phyloP scores from a whole-genome alignment of 2,888 invertebrate species.

The Blastobasis lacticolella region DNA sequence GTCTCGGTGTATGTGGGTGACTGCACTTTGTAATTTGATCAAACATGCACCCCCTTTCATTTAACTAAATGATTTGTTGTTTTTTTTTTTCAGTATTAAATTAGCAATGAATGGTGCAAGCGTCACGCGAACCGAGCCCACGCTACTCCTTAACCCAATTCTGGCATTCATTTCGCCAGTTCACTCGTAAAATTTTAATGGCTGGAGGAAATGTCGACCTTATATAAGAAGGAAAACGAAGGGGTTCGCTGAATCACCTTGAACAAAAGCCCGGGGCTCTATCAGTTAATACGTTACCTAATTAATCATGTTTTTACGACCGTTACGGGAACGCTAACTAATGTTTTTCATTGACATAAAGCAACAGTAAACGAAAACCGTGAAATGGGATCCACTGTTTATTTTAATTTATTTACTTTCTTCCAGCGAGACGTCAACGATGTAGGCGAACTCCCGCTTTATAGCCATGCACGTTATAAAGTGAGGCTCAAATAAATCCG shows the following conservation, averaged over 20 bases:
- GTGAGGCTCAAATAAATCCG: constrained; percentile 54
- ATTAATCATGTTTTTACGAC: constrained; percentile 26
- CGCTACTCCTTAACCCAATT: constrained; percentile 65
- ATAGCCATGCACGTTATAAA: constrained; percentile 56
- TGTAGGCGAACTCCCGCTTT: constrained; percentile 39
- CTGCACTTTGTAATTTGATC: background rate
- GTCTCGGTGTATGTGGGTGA: background rate
- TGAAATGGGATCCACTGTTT: constrained; percentile 12
- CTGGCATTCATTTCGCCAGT: constrained; percentile 65
- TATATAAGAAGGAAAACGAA: constrained; percentile 42
- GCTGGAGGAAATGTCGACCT: constrained; percentile 50
- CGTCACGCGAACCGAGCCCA: constrained; percentile 50
- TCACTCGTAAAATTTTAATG: constrained; percentile 71
- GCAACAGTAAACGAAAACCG: constrained; percentile 6
- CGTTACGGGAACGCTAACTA: constrained; percentile 6
- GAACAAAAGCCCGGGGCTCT: constrained; percentile 23
- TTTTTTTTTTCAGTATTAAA: constrained; percentile 40
- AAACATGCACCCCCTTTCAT: constrained; percentile 14
- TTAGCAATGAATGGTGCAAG: constrained; percentile 36
- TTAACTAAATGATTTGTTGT: constrained; percentile 30
- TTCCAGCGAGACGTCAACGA: constrained; percentile 22
- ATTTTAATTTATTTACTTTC: constrained; percentile 32
- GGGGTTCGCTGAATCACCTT: constrained; percentile 34
- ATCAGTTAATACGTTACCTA: constrained; percentile 27
- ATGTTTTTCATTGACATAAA: constrained; percentile 9